Evolutionary conservation across 2,888 invertebrate genomes (phyloP), one percentile per base, ranked within the genome.

Genomic region (Perizoma flavofasciatum): DNA sequence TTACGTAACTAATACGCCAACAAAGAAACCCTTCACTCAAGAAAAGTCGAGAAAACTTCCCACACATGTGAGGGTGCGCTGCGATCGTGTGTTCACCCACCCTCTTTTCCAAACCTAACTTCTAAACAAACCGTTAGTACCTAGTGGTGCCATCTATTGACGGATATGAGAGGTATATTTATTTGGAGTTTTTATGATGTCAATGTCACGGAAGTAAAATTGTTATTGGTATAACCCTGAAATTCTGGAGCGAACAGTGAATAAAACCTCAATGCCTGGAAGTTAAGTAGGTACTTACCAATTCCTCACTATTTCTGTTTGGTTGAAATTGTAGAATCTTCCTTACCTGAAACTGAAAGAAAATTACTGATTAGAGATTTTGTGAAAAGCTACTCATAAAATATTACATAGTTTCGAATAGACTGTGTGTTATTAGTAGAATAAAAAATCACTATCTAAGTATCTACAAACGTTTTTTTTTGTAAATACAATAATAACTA

Each of bases 1-100:
- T 78, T 75, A 67, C 64, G 74, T 85, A 88, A 92, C 92, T 91
- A 88, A 74, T 74, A 85, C 75, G 74, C 66, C 70, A 66, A 67
- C 63, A 77, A 81, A 85, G 82, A 80, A 83, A 22, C 80, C 76
- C 74, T 77, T 82, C 73, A 72, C 75, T 67, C 69, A 82, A 82
- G 85, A 88, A 89, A 89, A 85, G 77, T 80, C 73, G 74, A 86
- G 87, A 82, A 89, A 90, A 86, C 60, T 54, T 65, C 68, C 68
- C 64, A 54, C 70, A 73, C 74, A 75, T 79, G 75, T 82, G 79
- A 78, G 79, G 74, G 72, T 73, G 81, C 78, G 78, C 77, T 70
- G 59, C 65, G 55, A 68, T 75, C 82, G 82, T 81, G 69, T 83
- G 83, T 80, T 73, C 61, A 63, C 52, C 52, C 51, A 43, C 44